Evolutionary conservation across 2,113 vertebrate genomes (phyloP).

Genomic region (Sinosuthora webbiana): DNA sequence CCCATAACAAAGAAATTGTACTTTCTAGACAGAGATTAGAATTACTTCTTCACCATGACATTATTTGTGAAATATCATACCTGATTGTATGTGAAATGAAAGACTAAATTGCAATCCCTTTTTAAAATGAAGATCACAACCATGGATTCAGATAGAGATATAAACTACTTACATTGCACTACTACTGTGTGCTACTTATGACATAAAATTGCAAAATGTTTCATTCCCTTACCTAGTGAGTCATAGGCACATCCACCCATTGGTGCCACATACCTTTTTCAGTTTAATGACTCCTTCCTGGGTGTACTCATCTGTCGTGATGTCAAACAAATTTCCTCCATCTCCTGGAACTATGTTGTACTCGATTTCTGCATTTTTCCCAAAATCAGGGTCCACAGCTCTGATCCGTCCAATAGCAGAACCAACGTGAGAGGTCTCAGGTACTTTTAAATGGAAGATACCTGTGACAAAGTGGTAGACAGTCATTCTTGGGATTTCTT

Average conservation of each 20-base stretch:
- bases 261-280: constrained; percentile 79
- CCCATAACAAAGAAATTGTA: not conserved
- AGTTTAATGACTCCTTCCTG: constrained; percentile 94
- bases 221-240: not conserved
- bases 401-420: constrained; percentile 92
- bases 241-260: not conserved
- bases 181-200: not conserved
- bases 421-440: constrained; percentile 87
- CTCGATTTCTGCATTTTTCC: constrained; percentile 92
- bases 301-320: constrained; percentile 89
- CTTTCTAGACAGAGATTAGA: not conserved
- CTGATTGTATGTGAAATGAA: not conserved
- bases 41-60: not conserved
- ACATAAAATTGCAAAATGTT: not conserved
- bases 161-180: not conserved
- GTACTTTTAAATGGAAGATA: constrained; percentile 94
- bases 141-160: not conserved
- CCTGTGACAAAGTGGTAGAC: constrained; percentile 72
- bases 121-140: not conserved
- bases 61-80: not conserved
- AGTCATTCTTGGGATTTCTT: not conserved
- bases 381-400: constrained; percentile 93
- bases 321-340: constrained; percentile 93
- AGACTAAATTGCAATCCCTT: not conserved
- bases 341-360: constrained; percentile 97